Base-by-base conservation (phyloP, 2,888 invertebrate species). In the Aporophyla lueneburgensis region DNA sequence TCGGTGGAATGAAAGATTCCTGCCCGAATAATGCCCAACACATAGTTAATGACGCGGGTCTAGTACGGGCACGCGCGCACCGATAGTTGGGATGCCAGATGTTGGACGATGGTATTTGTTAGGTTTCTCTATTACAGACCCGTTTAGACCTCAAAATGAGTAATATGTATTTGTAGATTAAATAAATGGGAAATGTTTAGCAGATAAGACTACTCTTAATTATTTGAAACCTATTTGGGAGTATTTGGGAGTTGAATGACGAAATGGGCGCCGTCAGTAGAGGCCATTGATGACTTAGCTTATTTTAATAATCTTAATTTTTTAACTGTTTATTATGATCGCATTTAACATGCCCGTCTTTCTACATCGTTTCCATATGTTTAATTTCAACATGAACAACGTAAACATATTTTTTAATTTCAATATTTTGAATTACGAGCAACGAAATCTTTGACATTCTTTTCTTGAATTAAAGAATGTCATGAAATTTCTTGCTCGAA, bases 21-120 rank as follows among this genome's bases (percentile, higher is more conserved):
- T 19, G 0, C 59, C 24, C 51, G 14, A 71, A 80, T 71, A 71
- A 80, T 81, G 56, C 53, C 33, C 1, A 12, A 51, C 71, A 81
- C 71, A 81, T 75, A 80, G 49, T 81, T 81, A 76, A 71, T 76
- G 68, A 72, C 53, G 14, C 59, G 71, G 21, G 5, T 59, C 16
- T 71, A 69, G 59, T 27, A 66, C 61, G 14, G 66, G 66, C 76
- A 80, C 67, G 59, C 59, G 68, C 68, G 21, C n/a, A 21, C 16
- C 71, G 66, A 76, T 80, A 76, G 7, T 49, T 56, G 46, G 58
- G 33, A 71, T 71, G 53, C 68, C 76, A 76, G 58, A 53, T 71
- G 68, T 46, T 67, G 53, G 66, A 24, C 54, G 14, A 10, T 27
- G 56, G 76, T 69, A 76, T 81, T 77, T 69, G 4, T 46, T 53